Base-by-base conservation (phyloP, 2,888 invertebrate genomes). In the Chirona hameri region DNA sequence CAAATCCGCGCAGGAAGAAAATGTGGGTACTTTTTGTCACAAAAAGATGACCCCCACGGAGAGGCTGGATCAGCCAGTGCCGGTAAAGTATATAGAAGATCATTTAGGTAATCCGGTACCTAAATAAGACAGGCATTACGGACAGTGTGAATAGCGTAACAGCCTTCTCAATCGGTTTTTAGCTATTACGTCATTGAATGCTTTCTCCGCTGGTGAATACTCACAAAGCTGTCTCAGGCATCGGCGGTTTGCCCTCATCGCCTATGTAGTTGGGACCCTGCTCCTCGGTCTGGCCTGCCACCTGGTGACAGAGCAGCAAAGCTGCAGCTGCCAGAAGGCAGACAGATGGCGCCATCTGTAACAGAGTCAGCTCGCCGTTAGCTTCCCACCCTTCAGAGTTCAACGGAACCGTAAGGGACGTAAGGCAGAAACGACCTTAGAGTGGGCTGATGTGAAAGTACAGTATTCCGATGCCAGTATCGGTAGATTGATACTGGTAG, bases 161-260 rank as follows among this genome's bases (percentile, higher is more conserved):
- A n/a, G n/a, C n/a, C n/a, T n/a, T n/a, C n/a, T n/a, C n/a, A n/a
- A n/a, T n/a, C n/a, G n/a, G n/a, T n/a, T n/a, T n/a, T n/a, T n/a
- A n/a, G n/a, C n/a, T n/a, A n/a, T n/a, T 39, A 5, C 39, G 2
- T 39, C 39, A 5, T 39, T 39, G 39, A 39, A 39, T 39, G 39
- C 4, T 39, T 5, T 39, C 39, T 39, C 39, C 7, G 7, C 39
- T 7, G 39, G 2, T 39, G 7, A 39, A 39, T 52, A 83, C 84
- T 84, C n/a, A 84, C 84, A 83, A 79, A 24, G 84, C 83, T 5
- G 84, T 84, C 60, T 83, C 81, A 31, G 84, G 84, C n/a, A 84
- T 81, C 52, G 83, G 57, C 14, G 83, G 79, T 4, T 83, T 82
- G 2, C 82, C 82, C 55, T 84, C 83, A 57, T 84, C 84, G 29